A percentile compares a stretch with the other conserved stretches of the same genome.
Conservation (phyloP, 2,888 invertebrate species). For the Isotomurus palustris region DNA sequence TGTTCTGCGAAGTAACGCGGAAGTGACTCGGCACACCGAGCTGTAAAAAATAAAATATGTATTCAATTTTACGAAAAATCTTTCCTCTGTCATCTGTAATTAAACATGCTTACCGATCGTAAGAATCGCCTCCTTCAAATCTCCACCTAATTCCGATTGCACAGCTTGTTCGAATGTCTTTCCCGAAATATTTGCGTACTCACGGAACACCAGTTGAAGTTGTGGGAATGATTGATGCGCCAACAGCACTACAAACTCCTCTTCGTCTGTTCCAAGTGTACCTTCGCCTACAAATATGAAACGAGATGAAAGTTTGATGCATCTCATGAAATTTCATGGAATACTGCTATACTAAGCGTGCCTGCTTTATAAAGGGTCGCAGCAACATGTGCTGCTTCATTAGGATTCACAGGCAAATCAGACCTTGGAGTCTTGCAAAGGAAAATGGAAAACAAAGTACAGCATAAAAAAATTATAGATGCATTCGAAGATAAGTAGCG, state of each 20-base stretch:
- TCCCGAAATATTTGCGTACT: constrained; percentile 67
- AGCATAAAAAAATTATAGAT: neutral
- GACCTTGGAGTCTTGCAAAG: constrained; percentile 21
- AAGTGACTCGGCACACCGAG: constrained; percentile 21
- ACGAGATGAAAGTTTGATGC: neutral
- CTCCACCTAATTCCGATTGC: constrained; percentile 58
- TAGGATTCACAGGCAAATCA: constrained; percentile 11
- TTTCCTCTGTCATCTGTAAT: neutral
- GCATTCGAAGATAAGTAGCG: neutral
- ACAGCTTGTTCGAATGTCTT: constrained; percentile 69
- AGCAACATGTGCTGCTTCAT: constrained; percentile 19
- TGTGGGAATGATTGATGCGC: constrained; percentile 71
- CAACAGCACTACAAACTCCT: constrained; percentile 66
- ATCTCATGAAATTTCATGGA: neutral
- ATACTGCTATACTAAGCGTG: constrained; percentile 14
- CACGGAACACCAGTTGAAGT: constrained; percentile 64
- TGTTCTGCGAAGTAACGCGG: constrained; percentile 34
- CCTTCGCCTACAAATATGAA: constrained; percentile 22
- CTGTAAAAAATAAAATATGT: constrained; percentile 3
- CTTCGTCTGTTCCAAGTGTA: constrained; percentile 21
- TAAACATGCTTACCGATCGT: constrained; percentile 60
- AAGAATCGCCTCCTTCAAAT: constrained; percentile 63
- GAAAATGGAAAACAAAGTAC: constrained; percentile 1
- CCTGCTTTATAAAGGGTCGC: constrained; percentile 28
- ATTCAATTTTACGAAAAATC: neutral